Evolutionary conservation across 2,797 vertebrate genomes (phyloP).

Genomic region (Hybognathus amarus): DNA sequence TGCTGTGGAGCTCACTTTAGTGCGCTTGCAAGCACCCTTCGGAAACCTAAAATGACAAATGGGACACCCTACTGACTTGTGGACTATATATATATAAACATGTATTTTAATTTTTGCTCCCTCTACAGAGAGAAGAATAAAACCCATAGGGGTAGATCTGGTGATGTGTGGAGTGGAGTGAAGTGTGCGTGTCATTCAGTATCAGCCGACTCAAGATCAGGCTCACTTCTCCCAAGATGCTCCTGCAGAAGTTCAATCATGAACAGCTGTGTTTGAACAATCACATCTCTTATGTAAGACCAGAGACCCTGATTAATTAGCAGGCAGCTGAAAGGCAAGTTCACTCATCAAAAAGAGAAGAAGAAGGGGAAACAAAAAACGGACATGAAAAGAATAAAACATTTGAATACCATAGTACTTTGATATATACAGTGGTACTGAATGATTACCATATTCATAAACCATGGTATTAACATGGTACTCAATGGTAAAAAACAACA

Average conservation of each 20-base stretch:
- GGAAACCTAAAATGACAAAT: neutral
- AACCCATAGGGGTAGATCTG: neutral
- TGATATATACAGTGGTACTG: neutral
- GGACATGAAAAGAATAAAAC: neutral
- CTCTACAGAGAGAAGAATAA: neutral
- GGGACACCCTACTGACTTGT: neutral
- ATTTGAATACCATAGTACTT: too few species aligned
- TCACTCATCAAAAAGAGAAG: constrained; percentile 19
- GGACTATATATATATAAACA: neutral
- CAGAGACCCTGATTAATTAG: constrained; percentile 35
- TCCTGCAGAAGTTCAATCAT: constrained; percentile 8
- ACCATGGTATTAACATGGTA: neutral
- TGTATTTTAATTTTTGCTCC: neutral
- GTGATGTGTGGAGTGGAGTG: neutral
- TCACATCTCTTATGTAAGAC: constrained; percentile 37
- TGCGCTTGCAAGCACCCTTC: neutral
- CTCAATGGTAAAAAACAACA: neutral
- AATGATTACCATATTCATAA: neutral
- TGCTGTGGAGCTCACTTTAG: too few species aligned
- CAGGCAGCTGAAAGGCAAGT: constrained; percentile 21
- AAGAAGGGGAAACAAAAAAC: constrained; percentile 28
- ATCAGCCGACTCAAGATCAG: neutral
- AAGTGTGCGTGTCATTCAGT: neutral
- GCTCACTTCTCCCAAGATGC: constrained; percentile 13
- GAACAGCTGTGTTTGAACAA: constrained; percentile 30